A percentile compares a stretch with the other conserved stretches of the same genome.
These are phyloP conservation scores for Odocoileus virginianus DNA, from an alignment of 2,113 vertebrate species.

Conservation along the genomic window DNA sequence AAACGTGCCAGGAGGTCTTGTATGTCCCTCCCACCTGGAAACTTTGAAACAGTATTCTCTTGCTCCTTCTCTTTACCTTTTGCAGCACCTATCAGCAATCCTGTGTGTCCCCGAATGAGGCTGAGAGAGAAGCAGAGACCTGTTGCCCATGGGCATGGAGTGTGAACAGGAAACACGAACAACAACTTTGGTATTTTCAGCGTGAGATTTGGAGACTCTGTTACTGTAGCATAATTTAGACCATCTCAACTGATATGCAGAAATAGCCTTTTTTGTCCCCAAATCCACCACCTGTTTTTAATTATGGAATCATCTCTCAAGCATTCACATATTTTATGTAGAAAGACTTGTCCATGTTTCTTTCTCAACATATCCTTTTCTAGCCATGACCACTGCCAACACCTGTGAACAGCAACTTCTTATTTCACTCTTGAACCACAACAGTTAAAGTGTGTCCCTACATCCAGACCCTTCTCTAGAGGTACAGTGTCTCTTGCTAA, in stretches of 20 bases:
- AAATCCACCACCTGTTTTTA: not conserved
- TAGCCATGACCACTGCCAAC: not conserved
- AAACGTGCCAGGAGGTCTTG: not conserved
- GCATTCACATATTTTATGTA: not conserved
- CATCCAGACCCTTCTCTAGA: not conserved
- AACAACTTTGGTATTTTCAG: not conserved
- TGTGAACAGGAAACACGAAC: not conserved
- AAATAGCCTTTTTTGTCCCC: not conserved
- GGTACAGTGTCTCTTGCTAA: not conserved
- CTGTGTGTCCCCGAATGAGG: not conserved
- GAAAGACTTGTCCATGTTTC: not conserved
- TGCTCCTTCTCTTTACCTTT: not conserved
- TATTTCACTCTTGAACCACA: not conserved
- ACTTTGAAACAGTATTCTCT: not conserved
- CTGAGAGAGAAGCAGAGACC: not conserved
- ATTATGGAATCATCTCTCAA: not conserved
- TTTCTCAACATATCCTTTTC: not conserved
- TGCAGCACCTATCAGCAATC: not conserved
- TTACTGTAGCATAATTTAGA: not conserved
- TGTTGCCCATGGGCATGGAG: not conserved
- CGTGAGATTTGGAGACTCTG: not conserved
- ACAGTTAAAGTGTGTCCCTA: not conserved
- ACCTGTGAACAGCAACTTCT: not conserved
- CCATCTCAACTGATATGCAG: not conserved
- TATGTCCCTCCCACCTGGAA: not conserved